Conservation (phyloP, 2,113 vertebrate genomes). For the Seriola rivoliana region DNA sequence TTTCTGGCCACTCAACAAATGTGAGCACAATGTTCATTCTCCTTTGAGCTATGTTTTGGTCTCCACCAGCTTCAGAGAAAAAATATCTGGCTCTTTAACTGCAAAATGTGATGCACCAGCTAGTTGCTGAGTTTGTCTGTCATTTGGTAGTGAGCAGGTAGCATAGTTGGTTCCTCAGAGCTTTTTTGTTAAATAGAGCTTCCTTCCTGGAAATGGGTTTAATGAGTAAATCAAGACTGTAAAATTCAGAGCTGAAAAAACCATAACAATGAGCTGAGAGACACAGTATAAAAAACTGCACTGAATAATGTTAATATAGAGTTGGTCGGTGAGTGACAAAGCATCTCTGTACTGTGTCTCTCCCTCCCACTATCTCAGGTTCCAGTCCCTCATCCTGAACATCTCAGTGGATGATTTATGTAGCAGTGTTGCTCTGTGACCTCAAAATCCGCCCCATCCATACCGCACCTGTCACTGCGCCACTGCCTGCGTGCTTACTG, state of each 20-base stretch:
- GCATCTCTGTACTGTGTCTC: slow-evolving; percentile 8
- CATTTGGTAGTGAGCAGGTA: not conserved
- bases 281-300: not conserved
- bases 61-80: not conserved
- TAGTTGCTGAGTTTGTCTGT: not conserved
- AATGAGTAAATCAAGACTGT: not conserved
- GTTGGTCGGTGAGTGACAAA: not conserved
- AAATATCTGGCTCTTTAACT: too few species aligned
- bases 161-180: not conserved
- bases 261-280: not conserved
- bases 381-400: slow-evolving; percentile 62
- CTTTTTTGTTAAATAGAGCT: not conserved
- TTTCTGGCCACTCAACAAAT: not conserved
- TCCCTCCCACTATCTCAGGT: slow-evolving; percentile 26
- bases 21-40: not conserved
- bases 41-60: not conserved
- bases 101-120: not conserved
- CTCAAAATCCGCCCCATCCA: slow-evolving; percentile 71
- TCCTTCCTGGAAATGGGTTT: not conserved
- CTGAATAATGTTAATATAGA: not conserved
- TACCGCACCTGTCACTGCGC: slow-evolving; percentile 74
- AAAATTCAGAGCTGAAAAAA: not conserved
- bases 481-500: slow-evolving; percentile 62
- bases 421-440: slow-evolving; percentile 66
- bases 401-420: slow-evolving; percentile 73